Evolutionary conservation across 1,140 invertebrate species (phyloP).

Genomic region (Anastrepha obliqua): DNA sequence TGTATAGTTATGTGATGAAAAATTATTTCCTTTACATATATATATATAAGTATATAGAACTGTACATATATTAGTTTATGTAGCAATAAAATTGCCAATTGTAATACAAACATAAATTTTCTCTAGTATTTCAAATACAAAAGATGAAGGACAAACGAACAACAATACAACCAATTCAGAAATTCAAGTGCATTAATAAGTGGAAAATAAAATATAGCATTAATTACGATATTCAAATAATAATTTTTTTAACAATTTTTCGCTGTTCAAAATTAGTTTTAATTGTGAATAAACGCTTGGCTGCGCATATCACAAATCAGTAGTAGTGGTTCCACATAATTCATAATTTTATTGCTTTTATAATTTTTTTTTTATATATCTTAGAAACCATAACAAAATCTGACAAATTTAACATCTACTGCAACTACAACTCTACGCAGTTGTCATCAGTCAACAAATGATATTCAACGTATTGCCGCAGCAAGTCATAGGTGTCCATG

Average conservation of each 20-base stretch:
- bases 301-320: neutral
- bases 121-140: neutral
- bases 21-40: neutral
- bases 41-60: neutral
- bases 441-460: constrained; percentile 26
- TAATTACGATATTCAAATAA: neutral
- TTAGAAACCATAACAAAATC: neutral
- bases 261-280: neutral
- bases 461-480: constrained; percentile 9
- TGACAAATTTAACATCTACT: neutral
- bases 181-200: neutral
- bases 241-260: too few species aligned
- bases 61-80: neutral
- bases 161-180: neutral
- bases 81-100: neutral
- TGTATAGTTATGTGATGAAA: neutral
- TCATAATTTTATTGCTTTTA: neutral
- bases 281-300: neutral
- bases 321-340: constrained; percentile 6
- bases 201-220: neutral
- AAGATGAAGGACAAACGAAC: neutral
- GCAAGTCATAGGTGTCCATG: constrained; percentile 65
- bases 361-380: neutral
- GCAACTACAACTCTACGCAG: constrained; percentile 3
- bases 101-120: neutral